Conservation (phyloP, 2,797 vertebrate species). For the Falco biarmicus region DNA sequence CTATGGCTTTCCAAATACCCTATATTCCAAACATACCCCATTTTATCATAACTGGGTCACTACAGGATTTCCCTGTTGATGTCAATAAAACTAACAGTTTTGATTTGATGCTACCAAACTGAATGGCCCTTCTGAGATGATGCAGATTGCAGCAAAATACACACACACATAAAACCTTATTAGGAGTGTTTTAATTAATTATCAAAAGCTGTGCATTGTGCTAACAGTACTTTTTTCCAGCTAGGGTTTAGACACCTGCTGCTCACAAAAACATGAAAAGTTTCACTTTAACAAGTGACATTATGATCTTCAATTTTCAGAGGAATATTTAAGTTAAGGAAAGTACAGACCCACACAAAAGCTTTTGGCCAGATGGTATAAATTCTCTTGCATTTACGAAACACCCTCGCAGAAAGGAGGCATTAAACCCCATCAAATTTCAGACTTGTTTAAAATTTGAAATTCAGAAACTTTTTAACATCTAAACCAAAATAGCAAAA, state of each 20-base stretch:
- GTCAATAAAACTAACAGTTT: neutral
- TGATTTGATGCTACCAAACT: neutral
- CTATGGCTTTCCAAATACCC: neutral
- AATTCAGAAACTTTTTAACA: neutral
- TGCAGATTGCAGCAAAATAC: neutral
- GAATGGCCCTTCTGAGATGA: neutral
- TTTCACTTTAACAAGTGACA: neutral
- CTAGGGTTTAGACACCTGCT: neutral
- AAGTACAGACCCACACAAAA: neutral
- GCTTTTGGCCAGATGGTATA: neutral
- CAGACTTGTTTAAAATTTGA: neutral
- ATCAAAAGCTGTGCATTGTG: neutral
- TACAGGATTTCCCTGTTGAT: neutral
- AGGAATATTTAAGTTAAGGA: neutral
- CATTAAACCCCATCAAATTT: neutral
- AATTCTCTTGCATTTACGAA: neutral
- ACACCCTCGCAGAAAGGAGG: neutral
- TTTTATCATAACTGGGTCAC: neutral
- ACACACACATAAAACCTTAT: neutral
- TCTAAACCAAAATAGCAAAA: neutral
- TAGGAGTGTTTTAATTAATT: neutral
- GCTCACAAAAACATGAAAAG: neutral
- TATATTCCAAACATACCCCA: neutral
- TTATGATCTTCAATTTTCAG: neutral
- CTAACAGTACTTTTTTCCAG: neutral